Evolutionary conservation across 2,797 vertebrate species (phyloP), one percentile per base, ranked within the genome.

Genomic region (Sandelia bainsii): DNA sequence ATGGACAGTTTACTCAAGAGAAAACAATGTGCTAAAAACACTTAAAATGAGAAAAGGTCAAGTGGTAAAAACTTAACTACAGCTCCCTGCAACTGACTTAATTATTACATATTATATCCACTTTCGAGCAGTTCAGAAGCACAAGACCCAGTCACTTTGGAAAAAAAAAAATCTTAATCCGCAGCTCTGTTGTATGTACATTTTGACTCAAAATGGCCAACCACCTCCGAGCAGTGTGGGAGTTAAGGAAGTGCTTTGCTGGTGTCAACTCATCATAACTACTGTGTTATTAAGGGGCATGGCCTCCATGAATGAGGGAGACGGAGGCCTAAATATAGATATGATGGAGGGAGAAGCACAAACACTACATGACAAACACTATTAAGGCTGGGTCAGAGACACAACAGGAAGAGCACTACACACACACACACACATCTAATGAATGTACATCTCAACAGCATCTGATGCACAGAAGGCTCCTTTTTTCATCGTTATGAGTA

Each of bases 351-450:
- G 59, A 57, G 50, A 60, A 29, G 63, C 27, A 75, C 79, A 81
- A 86, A 83, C 83, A 81, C 40, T 61, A 65, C 62, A 66, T 10
- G 34, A 75, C 74, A 85, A 85, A 85, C 79, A 62, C 73, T n/a
- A 75, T 80, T 6, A 75, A 42, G 50, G 45, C 69, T 10, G 59
- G 76, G 66, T 84, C 74, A 74, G 58, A 84, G 67, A 53, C 32
- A 19, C n/a, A 57, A 59, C 57, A 6, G 61, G 34, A 76, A 81
- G 44, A 74, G 34, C 32, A 25, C 29, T 20, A 12, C 49, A 49
- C 7, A 45, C 17, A 52, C 22, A 39, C 25, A 32, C 49, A 27
- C 13, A 40, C n/a, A 52, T 13, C 1, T 0, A 40, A 62, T 25
- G 10, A n/a, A 12, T 27, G 50, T 3, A 5, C 3, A 17, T 23